Evolutionary conservation across 2,797 vertebrate genomes (phyloP), one percentile per base, ranked within the genome.

Genomic region (Varecia variegata): DNA sequence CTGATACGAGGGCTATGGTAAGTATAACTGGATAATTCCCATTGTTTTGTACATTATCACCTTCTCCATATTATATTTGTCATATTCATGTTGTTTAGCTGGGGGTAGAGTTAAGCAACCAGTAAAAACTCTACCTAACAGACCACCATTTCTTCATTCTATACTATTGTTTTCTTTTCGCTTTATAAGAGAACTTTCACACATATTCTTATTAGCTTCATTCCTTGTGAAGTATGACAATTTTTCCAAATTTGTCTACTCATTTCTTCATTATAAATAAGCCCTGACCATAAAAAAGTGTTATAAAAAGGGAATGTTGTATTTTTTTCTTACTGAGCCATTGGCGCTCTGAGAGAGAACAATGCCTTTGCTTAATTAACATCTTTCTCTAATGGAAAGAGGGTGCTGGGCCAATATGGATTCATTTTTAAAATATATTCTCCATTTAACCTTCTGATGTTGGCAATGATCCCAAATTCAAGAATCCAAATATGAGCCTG

Each of bases 401-500:
- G 0, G 9, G 4, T 10, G 5, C 52, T 83, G 62, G 62, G 32
- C 30, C 6, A 79, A 65, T 7, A 62, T 23, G 62, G 76, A 95
- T 85, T 94, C 52, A 70, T 82, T 86, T 67, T 68, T 54, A 15
- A 58, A 58, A 65, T 93, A 47, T n/a, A 77, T 62, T 54, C 1
- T 0, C 82, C 68, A 50, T 30, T 14, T n/a, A 84, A 25, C 23
- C 54, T 88, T 97, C 74, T 92, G 80, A 83, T 79, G 58, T 97
- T 97, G n/a, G n/a, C 40, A n/a, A 23, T 80, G 79, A 97, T 84
- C 54, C 83, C 88, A 88, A 95, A 95, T 7, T 95, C 90, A 93
- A 45, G 25, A 67, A 90, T 92, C 52, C 60, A 90, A 62, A 85
- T 58, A 30, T 0, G 11, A 88, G 35, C 54, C 15, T 40, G 9